phyloP scores from a whole-genome alignment of 1,140 invertebrate species.

The Zaprionus inermis region DNA sequence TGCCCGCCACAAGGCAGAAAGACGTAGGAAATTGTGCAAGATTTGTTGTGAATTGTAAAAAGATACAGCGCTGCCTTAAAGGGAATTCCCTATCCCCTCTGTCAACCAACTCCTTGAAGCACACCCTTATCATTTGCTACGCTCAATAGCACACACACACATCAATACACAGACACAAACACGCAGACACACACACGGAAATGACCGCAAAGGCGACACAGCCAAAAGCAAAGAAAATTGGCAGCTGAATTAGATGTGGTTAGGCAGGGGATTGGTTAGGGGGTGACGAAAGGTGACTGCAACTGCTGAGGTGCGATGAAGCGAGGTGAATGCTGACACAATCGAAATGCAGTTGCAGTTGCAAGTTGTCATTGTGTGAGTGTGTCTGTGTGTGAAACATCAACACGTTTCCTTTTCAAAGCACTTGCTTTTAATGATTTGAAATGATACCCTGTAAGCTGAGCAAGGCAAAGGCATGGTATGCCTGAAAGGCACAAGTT shows the following conservation, averaged over 20 bases:
- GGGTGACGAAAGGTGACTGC: background rate
- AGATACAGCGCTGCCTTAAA: constrained; percentile 9
- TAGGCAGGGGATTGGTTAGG: background rate
- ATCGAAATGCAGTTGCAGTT: background rate
- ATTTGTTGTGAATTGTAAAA: constrained; percentile 54
- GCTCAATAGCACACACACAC: constrained; percentile 10
- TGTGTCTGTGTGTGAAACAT: background rate
- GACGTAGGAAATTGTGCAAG: constrained; percentile 46
- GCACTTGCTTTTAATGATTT: background rate
- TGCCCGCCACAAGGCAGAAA: background rate
- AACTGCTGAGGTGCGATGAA: background rate
- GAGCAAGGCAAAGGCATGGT: background rate
- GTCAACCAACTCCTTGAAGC: background rate
- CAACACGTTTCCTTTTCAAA: constrained; percentile 1
- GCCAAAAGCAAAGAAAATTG: constrained; percentile 28
- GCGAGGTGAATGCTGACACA: background rate
- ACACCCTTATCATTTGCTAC: constrained; percentile 1
- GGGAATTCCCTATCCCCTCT: background rate
- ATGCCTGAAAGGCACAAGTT: background rate
- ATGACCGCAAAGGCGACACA: background rate
- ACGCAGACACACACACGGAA: background rate
- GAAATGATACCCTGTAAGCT: background rate
- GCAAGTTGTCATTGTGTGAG: background rate
- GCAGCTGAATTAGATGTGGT: constrained; percentile 22
- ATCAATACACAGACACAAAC: background rate